Evolutionary conservation across 2,888 invertebrate genomes (phyloP).

Genomic region (Caenorhabditis sp.): DNA sequence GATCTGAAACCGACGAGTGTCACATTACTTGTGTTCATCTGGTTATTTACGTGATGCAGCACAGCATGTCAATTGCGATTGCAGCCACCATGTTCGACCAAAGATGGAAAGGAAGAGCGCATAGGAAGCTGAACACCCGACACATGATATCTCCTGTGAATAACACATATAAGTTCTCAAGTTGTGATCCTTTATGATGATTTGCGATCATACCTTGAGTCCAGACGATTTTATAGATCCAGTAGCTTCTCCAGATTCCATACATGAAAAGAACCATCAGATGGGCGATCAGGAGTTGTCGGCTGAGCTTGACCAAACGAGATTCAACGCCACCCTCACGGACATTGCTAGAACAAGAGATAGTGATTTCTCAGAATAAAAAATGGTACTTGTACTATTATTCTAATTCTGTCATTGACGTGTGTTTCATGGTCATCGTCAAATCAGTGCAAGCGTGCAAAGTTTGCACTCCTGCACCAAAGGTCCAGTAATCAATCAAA

Average conservation of each 20-base stretch:
- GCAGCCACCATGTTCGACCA: slow-evolving; percentile 81
- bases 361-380: neutral
- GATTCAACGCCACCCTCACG: slow-evolving; percentile 75
- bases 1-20: slow-evolving; percentile 69
- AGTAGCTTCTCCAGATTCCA: slow-evolving; percentile 79
- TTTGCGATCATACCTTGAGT: slow-evolving; percentile 71
- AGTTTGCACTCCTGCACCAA: neutral
- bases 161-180: neutral
- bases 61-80: slow-evolving; percentile 80
- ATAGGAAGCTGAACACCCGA: slow-evolving; percentile 75
- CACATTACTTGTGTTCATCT: slow-evolving; percentile 21
- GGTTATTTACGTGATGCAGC: slow-evolving; percentile 75
- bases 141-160: slow-evolving; percentile 74
- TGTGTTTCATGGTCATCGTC: too few relatives aligned
- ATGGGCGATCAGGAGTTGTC: slow-evolving; percentile 78
- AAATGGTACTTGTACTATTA: neutral
- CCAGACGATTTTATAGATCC: slow-evolving; percentile 79
- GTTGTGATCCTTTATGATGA: too few relatives aligned
- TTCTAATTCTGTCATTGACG: too few relatives aligned
- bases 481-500: slow-evolving; percentile 1
- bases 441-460: slow-evolving; percentile 2
- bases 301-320: slow-evolving; percentile 73
- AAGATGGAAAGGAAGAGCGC: slow-evolving; percentile 79
- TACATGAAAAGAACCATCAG: slow-evolving; percentile 78
- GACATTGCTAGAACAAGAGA: slow-evolving; percentile 60